A percentile compares a stretch with the other conserved stretches of the same genome.
Conservation (phyloP, 2,888 invertebrate species). For the Syrphus vitripennis region DNA sequence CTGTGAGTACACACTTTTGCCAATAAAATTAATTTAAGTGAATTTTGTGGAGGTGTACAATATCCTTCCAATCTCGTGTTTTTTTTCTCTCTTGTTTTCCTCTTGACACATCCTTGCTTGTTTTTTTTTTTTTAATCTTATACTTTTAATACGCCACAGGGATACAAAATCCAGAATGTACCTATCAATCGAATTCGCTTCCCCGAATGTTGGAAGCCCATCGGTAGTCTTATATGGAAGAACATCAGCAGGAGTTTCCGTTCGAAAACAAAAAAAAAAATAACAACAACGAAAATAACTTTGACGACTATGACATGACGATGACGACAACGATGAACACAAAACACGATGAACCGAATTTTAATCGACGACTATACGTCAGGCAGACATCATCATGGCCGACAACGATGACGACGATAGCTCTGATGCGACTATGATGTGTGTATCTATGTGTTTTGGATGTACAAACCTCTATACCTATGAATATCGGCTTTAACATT, state of each 20-base stretch:
- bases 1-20: slow-evolving; percentile 43
- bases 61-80: slow-evolving; percentile 65
- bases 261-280: not conserved
- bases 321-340: slow-evolving; percentile 18
- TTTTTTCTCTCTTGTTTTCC: slow-evolving; percentile 45
- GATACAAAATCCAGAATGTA: slow-evolving; percentile 47
- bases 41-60: slow-evolving; percentile 70
- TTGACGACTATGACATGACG: not conserved
- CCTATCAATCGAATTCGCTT: slow-evolving; percentile 59
- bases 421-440: not conserved
- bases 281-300: not conserved
- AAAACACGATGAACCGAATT: slow-evolving; percentile 57
- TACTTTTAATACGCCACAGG: slow-evolving; percentile 30
- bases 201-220: slow-evolving; percentile 44
- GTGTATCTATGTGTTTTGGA: not conserved
- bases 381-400: slow-evolving; percentile 43
- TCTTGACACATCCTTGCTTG: slow-evolving; percentile 33
- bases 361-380: slow-evolving; percentile 54
- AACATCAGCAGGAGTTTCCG: slow-evolving; percentile 43
- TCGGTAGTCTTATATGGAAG: slow-evolving; percentile 45
- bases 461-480: not conserved
- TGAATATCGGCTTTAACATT: slow-evolving; percentile 25
- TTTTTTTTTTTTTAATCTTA: slow-evolving; percentile 1
- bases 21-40: slow-evolving; percentile 72
- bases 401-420: not conserved